Conservation (phyloP, 2,113 vertebrate species). For the Siniperca knerii region DNA sequence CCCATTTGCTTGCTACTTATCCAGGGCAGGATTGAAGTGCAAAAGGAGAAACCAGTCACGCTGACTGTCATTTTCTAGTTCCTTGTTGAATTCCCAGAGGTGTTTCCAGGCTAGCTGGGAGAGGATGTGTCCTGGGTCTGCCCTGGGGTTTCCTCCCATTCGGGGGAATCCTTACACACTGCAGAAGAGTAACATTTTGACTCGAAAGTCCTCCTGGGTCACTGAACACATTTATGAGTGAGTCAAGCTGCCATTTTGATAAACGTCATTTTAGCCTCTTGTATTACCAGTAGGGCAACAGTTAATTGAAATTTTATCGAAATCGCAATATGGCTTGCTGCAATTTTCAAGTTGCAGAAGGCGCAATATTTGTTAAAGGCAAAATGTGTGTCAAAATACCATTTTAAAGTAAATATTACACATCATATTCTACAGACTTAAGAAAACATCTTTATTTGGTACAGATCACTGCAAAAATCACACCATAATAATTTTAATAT, state of each 20-base stretch:
- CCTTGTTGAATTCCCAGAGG: conserved; percentile 2
- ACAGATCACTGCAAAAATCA: too few species aligned
- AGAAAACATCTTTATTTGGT: too few species aligned
- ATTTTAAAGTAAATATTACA: too few species aligned
- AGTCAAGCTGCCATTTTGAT: conserved; percentile 17
- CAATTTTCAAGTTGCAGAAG: too few species aligned
- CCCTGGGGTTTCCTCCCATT: conserved; percentile 18
- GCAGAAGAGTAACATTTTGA: conserved; percentile 24
- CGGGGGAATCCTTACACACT: conserved; percentile 20
- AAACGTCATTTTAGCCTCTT: conserved; percentile 1
- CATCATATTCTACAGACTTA: too few species aligned
- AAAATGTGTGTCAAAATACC: too few species aligned
- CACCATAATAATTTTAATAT: too few species aligned
- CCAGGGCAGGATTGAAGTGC: not conserved
- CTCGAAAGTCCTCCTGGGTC: conserved; percentile 31
- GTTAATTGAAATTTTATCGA: too few species aligned
- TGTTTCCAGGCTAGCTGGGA: conserved; percentile 26
- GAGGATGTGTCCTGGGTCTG: not conserved
- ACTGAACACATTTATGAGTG: conserved; percentile 16
- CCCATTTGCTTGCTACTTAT: conserved; percentile 17
- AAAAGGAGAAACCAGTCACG: not conserved
- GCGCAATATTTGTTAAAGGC: too few species aligned
- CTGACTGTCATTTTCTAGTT: not conserved
- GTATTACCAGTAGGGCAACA: not conserved
- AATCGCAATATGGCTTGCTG: too few species aligned